Evolutionary conservation across 2,797 vertebrate species (phyloP), one percentile per base, ranked within the genome.

Genomic region (Acanthurus leucopareius): DNA sequence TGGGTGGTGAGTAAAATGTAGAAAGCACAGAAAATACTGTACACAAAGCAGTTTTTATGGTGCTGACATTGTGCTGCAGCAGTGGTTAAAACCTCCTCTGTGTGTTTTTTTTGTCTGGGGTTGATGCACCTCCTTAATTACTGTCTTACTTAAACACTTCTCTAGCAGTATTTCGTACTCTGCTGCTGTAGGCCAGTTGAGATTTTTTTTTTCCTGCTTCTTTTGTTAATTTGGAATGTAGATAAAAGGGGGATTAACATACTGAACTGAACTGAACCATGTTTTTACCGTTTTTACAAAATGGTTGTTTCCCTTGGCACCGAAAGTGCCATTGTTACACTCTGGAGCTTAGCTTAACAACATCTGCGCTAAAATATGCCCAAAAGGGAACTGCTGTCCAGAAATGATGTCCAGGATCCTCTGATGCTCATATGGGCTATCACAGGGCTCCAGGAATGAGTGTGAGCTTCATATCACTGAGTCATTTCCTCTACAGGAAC

Each of bases 401-500:
- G 82, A 91, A 90, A 77, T 85, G 83, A 92, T 82, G 82, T 70
- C 80, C 78, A 77, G 68, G 73, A 81, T 86, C 75, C 79, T 81
- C 47, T 78, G 72, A 67, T 85, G 75, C 79, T 69, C 78, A 72
- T 73, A 25, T 68, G 77, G 68, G 69, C 85, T 93, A 94, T 94
- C 92, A 51, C 78, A 76, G 76, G 15, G 73, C 87, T 88, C 79
- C 91, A 94, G 93, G 74, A 90, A 89, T 85, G 86, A 81, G 87
- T 84, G 84, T 3, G 15, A 72, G 77, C 78, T 49, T 83, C 83
- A 77, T 92, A 91, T 90, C 88, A 89, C 92, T 90, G 91, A 95
- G 84, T 95, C 94, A 96, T 92, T 94, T 96, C 94, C 94, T 85
- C 83, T 59, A 88, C 93, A 94, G 95, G 93, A 95, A 95, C 91